A percentile compares a stretch with the other conserved stretches of the same genome.
These are phyloP conservation scores for Maniola hyperantus DNA, from an alignment of 2,888 invertebrate genomes.

Conservation along the genomic window DNA sequence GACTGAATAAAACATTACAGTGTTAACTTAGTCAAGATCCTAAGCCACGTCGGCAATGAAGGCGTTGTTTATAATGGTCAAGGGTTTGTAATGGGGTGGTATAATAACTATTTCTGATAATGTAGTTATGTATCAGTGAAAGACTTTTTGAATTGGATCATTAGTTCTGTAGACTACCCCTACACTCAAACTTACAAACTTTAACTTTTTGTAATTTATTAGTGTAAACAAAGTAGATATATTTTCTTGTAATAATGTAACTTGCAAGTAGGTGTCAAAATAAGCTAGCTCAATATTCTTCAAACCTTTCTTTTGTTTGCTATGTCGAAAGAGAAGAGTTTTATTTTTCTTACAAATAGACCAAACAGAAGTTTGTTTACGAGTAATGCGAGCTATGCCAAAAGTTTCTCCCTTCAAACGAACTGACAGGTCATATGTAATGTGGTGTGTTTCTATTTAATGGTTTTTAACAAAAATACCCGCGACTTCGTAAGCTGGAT, in stretches of 20 bases:
- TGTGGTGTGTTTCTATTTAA: neutral
- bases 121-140: too few species aligned
- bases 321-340: neutral
- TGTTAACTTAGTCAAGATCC: constrained; percentile 39
- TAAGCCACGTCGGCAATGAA: constrained; percentile 22
- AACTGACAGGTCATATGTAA: constrained; percentile 25
- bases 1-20: constrained; percentile 52
- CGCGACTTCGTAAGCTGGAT: too few species aligned
- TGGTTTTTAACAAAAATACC: constrained; percentile 10
- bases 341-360: constrained; percentile 36
- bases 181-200: too few species aligned
- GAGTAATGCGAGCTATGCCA: constrained; percentile 37
- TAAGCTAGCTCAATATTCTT: neutral
- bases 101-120: too few species aligned
- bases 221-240: too few species aligned
- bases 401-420: constrained; percentile 36
- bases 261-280: neutral
- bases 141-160: too few species aligned
- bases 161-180: too few species aligned
- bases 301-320: neutral
- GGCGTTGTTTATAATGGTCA: too few species aligned
- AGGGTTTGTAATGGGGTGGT: too few species aligned
- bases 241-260: too few species aligned
- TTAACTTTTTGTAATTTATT: too few species aligned
- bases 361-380: constrained; percentile 36